Base-by-base conservation (phyloP, 23 tunicate genomes). In the Halocynthia roretzi region DNA sequence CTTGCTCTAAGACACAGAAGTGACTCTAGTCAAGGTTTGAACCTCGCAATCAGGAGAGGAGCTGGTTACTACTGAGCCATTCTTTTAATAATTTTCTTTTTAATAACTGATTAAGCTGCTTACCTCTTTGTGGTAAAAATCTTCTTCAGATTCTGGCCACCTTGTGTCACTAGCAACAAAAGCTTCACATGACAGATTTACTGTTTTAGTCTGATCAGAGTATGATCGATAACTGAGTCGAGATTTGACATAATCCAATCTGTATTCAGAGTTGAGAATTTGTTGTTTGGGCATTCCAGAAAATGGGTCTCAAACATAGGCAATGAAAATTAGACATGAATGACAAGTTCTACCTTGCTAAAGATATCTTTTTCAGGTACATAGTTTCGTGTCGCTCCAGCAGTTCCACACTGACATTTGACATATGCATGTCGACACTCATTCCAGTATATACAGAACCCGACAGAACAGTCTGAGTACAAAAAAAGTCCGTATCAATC, bases 391-490 rank as follows among this genome's bases (percentile, higher is more conserved):
- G 87, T 18, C 74, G 63, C 14, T 53, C n/a, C 56, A 92, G 62
- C 78, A 92, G 75, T 72, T 92, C 98, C 17, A 92, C 84, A 53
- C 98, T 92, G 54, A 92, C 92, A 68, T 92, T 92, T 15, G 77
- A 76, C 57, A 92, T 65, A 80, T 78, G 75, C 58, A 92, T 69
- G 69, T 92, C 92, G 68, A 92, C 67, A 56, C 92, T 82, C 52
- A 86, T 54, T 17, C 90, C 87, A 49, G 83, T 80, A 61, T 78
- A 83, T 7, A 82, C 91, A 12, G 74, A 63, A 5, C 98, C 98
- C 0, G 92, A 87, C 66, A 92, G 54, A 10, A 92, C 85, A 49
- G 98, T 92, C 98, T 92, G 81, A 50, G 76, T 53, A 77, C 49
- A 76, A 12, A 78, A 51, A 10, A 52, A 5, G 49, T 9, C 17